Evolutionary conservation across 2,113 vertebrate genomes (phyloP), one percentile per base, ranked within the genome.

Genomic region (Ploceus nigricollis): DNA sequence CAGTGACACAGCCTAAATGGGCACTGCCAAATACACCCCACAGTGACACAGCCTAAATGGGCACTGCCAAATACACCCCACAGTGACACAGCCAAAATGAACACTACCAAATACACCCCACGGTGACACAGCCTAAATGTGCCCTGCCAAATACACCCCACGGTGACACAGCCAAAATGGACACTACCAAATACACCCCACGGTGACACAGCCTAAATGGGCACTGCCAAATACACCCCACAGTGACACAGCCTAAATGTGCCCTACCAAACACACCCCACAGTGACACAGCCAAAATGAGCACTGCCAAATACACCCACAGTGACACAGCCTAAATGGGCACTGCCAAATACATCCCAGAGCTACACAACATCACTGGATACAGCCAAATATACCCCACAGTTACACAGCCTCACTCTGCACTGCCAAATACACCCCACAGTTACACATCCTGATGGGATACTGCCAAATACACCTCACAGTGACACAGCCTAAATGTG

Each of bases 131-230:
- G 3, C 33, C 13, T 8, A 3, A 53, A 18, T 33, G 21, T 2
- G 5, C 12, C 2, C 24, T 9, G 10, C 40, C 30, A 10, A 17
- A 45, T 3, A 35, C 18, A n/a, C 23, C 70, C 11, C 17, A 72
- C 3, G 2, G 4, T 4, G 0, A 47, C 25, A 58, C 42, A 58
- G 3, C 20, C 25, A 15, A 1, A 72, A 5, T 6, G 15, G 5
- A 7, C 11, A 14, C 6, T 5, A 10, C 11, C 50, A 17, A 37
- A 50, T 5, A 53, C 19, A 37, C 9, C 45, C n/a, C 16, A 65
- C 21, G 15, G 31, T 15, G 3, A 28, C 25, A 50, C 47, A 69
- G 1, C n/a, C 13, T 16, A 6, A 54, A 13, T 20, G 2, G 1
- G 5, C 12, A 10, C 28, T 5, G 50, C n/a, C 12, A 25, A 7